Base-by-base conservation (phyloP, 2,113 vertebrate genomes). In the Martes martes region DNA sequence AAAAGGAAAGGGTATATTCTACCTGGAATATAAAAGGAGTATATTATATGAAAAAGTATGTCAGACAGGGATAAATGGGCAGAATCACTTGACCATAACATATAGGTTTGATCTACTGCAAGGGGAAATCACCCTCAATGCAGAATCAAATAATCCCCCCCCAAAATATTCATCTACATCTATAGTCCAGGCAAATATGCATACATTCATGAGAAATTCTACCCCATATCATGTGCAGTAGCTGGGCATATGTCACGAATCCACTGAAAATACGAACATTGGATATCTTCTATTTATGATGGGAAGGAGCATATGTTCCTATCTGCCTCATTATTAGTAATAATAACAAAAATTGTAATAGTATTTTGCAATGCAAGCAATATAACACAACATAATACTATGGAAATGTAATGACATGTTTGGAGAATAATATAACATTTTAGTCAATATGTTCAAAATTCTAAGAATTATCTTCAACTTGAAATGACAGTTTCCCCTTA, bases 381-480 rank as follows among this genome's bases (percentile, higher is more conserved):
- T 91, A 39, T 10, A 63, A 69, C 31, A 13, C 2, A 96, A 26
- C 47, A 83, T 69, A 69, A n/a, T 65, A 76, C 5, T 52, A 36
- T 10, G 23, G 21, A 93, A 47, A 78, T 31, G 5, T 9, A 61
- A 59, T 14, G 61, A 52, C 4, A 28, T 63, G 71, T 79, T 36
- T 89, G 59, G 24, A 95, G 31, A 89, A 57, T n/a, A 81, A 69
- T 33, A 50, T 86, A 97, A 81, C 23, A 85, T 83, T 31, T 95
- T 87, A 47, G 93, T 81, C 96, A 89, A 67, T 45, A 39, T 39
- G 50, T 69, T 88, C 45, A 92, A 21, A 82, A n/a, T 63, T 73
- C 23, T 97, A 33, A 85, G 79, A n/a, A 76, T 83, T 91, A 83
- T 31, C 52, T 89, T 91, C 42, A 21, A 6, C 26, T 79, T 63